Evolutionary conservation across 2,113 vertebrate species (phyloP).

Genomic region (Protobothrops flavoviridis): DNA sequence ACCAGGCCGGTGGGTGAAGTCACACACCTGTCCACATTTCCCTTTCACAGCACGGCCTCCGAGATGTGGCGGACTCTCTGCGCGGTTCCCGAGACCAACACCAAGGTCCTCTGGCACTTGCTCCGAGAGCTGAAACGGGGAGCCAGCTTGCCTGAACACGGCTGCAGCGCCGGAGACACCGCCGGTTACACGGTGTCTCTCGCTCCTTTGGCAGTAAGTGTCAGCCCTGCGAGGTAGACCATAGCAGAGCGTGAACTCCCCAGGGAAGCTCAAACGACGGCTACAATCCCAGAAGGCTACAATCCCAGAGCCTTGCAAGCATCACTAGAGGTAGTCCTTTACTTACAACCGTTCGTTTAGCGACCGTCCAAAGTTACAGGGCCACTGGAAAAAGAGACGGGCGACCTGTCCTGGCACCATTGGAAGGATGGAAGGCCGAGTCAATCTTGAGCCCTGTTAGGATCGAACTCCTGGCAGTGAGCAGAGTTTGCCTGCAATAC

Average conservation of each 20-base stretch:
- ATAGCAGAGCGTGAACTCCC: background rate
- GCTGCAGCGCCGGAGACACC: background rate
- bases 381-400: no score
- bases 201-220: background rate
- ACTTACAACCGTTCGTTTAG: no score
- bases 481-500: no score
- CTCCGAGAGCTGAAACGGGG: background rate
- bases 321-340: background rate
- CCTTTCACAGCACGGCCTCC: background rate
- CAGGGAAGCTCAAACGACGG: background rate
- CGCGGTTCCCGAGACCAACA: background rate
- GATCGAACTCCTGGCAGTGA: no score
- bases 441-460: no score
- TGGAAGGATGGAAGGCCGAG: no score
- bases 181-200: background rate
- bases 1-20: background rate
- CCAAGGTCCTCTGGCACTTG: background rate
- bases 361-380: no score
- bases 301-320: background rate
- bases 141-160: background rate
- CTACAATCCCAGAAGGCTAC: background rate
- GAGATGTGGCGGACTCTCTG: background rate
- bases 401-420: no score
- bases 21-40: background rate
- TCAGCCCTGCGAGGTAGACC: background rate